Base-by-base conservation (phyloP, 2,113 vertebrate species). In the Chaenocephalus aceratus region DNA sequence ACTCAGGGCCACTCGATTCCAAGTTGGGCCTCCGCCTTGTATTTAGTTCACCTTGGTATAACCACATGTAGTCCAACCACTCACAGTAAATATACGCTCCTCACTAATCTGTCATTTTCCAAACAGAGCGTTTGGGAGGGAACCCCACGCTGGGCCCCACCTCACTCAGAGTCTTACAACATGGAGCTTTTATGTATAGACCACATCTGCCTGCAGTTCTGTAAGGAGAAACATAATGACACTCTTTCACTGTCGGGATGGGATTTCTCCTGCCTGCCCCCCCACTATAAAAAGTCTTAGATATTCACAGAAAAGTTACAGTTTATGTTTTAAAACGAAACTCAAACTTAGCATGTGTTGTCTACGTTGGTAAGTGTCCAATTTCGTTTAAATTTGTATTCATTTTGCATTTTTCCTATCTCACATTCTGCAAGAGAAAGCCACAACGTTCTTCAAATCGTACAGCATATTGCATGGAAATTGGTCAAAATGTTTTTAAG, bases 21-120 rank as follows among this genome's bases (percentile, higher is more conserved):
- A 71, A 65, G 81, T 56, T 7, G 80, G 80, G 46, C 13, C 52
- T 73, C 54, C 61, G 68, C 69, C 65, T 63, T 86, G 86, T 83
- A 90, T 80, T 92, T 93, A 88, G 76, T 77, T 86, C 76, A 89
- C 88, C 87, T 89, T 89, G 71, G 76, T 84, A 77, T 68, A 77
- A 77, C 83, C 80, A 74, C 85, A 83, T 85, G 74, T 73, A 65
- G 60, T 67, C 51, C 26, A 80, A 91, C 91, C 90, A 78, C 89
- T 76, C 83, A 3, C 30, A 30, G 30, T 30, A 70, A 83, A 81
- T 72, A 30, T 30, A 45, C 15, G 76, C 64, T 77, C 59, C 34
- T 44, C 71, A 75, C 76, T 75, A 86, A 52, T 77, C 63, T 86
- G 48, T 83, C 69, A 81, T 92, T 90, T 85, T 63, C 75, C 60